These are phyloP conservation scores for Drosophila recens DNA, from an alignment of 2,888 invertebrate species.

Conservation along the genomic window DNA sequence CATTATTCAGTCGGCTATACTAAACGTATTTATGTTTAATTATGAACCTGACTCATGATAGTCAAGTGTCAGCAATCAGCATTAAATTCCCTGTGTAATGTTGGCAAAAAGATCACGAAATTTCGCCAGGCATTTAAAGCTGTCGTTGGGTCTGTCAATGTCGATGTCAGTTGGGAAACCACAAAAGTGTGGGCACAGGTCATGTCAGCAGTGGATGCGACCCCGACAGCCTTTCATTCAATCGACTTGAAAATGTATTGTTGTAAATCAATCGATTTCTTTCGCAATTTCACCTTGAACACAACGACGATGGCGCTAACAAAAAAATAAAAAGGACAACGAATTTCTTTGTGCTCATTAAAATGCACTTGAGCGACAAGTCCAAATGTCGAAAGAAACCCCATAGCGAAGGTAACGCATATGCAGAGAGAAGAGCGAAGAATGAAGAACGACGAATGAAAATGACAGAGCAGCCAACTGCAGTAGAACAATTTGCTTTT, in stretches of 20 bases:
- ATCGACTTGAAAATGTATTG: constrained; percentile 10
- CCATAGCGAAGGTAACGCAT: constrained; percentile 13
- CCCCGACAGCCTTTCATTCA: constrained; percentile 23
- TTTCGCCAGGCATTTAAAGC: constrained; percentile 22
- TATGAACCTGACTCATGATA: constrained; percentile 11
- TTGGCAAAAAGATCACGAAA: constrained; percentile 5
- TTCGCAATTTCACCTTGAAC: constrained; percentile 47
- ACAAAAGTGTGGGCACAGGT: constrained; percentile 59
- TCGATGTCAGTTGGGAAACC: constrained; percentile 51
- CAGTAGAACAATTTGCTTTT: constrained; percentile 22
- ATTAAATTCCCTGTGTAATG: not conserved
- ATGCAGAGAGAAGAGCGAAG: constrained; percentile 25
- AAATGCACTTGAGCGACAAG: constrained; percentile 47
- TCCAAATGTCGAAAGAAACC: constrained; percentile 44
- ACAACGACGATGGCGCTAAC: constrained; percentile 15
- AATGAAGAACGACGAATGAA: constrained; percentile 38
- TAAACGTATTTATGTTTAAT: not conserved
- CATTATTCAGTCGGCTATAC: constrained; percentile 14
- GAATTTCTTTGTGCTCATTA: constrained; percentile 51
- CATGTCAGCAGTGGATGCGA: constrained; percentile 39
- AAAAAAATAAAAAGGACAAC: constrained; percentile 36
- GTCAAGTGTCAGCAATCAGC: not conserved
- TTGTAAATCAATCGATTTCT: constrained; percentile 67
- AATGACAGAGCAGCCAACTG: constrained; percentile 36
- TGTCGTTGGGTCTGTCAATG: constrained; percentile 10